These are phyloP conservation scores for Rhorus exstirpatorius DNA, from an alignment of 2,888 invertebrate genomes.

Conservation along the genomic window DNA sequence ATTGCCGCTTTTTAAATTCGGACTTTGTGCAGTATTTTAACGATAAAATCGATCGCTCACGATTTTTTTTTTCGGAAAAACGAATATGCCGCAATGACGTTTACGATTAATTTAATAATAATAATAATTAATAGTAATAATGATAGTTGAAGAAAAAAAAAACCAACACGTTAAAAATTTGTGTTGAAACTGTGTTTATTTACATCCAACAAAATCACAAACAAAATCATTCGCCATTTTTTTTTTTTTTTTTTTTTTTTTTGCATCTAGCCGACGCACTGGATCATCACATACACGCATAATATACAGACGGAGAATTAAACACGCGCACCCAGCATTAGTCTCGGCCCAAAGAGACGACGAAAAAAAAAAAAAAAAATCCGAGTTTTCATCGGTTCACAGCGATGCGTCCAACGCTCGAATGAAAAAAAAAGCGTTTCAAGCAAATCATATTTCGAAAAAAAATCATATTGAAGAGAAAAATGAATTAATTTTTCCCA, in stretches of 20 bases:
- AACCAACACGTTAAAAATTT: slow-evolving; percentile 55
- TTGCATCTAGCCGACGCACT: slow-evolving; percentile 57
- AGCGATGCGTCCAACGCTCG: slow-evolving; percentile 3
- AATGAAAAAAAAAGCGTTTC: not conserved
- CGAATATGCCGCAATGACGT: slow-evolving; percentile 58
- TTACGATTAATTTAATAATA: slow-evolving; percentile 53
- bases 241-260: too few species aligned
- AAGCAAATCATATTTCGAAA: not conserved
- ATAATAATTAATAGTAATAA: slow-evolving; percentile 53
- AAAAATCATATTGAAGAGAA: too few species aligned
- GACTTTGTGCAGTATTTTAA: slow-evolving; percentile 55
- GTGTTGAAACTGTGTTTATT: slow-evolving; percentile 78
- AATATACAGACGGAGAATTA: slow-evolving; percentile 40
- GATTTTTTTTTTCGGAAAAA: slow-evolving; percentile 55
- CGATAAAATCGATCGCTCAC: slow-evolving; percentile 45
- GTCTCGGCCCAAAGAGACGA: slow-evolving; percentile 56
- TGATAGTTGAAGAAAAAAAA: slow-evolving; percentile 61
- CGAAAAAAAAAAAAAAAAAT: too few species aligned
- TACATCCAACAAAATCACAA: slow-evolving; percentile 80
- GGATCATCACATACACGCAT: slow-evolving; percentile 47
- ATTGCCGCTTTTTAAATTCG: slow-evolving; percentile 56
- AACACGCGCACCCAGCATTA: slow-evolving; percentile 46
- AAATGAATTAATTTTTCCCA: slow-evolving; percentile 6
- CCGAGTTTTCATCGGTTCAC: slow-evolving; percentile 19
- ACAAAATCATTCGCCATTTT: slow-evolving; percentile 77